Conservation (phyloP, 1,140 invertebrate species). For the Tetragnatha versicolor region DNA sequence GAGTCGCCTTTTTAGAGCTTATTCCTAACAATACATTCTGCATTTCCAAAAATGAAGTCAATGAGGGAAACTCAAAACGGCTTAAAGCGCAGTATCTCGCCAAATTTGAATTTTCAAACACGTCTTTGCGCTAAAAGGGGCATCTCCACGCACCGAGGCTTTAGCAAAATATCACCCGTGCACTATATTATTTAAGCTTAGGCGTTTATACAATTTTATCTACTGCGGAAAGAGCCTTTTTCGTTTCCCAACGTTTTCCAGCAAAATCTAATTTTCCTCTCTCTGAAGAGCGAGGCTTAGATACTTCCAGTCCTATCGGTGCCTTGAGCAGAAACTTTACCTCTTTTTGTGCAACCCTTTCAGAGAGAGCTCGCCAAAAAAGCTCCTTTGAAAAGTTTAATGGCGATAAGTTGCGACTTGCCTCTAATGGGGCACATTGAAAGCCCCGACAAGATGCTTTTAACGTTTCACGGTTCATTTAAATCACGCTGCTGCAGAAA, state of each 20-base stretch:
- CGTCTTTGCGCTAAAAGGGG: no score
- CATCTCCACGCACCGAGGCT: background rate
- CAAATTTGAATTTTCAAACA: no score
- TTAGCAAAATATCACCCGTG: background rate
- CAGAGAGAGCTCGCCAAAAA: conserved; percentile 33
- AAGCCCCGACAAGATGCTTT: conserved; percentile 32
- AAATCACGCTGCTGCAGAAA: conserved; percentile 30
- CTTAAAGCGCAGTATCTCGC: no score
- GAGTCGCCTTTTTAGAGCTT: no score
- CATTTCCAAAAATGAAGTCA: no score
- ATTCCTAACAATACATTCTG: no score
- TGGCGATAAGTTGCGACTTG: conserved; percentile 48
- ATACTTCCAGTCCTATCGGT: background rate
- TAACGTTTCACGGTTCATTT: conserved; percentile 51
- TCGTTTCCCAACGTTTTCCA: background rate
- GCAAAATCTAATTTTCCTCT: conserved; percentile 6
- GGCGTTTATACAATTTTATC: background rate
- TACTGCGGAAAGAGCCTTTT: no score
- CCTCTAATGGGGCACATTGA: conserved; percentile 37
- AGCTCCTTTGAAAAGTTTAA: conserved; percentile 44
- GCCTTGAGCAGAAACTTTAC: background rate
- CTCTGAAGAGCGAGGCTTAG: background rate
- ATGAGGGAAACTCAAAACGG: no score
- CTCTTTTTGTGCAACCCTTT: conserved; percentile 37
- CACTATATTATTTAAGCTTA: background rate